These are phyloP conservation scores for Anas platyrhynchos DNA, from an alignment of 2,113 vertebrate genomes.

Conservation along the genomic window DNA sequence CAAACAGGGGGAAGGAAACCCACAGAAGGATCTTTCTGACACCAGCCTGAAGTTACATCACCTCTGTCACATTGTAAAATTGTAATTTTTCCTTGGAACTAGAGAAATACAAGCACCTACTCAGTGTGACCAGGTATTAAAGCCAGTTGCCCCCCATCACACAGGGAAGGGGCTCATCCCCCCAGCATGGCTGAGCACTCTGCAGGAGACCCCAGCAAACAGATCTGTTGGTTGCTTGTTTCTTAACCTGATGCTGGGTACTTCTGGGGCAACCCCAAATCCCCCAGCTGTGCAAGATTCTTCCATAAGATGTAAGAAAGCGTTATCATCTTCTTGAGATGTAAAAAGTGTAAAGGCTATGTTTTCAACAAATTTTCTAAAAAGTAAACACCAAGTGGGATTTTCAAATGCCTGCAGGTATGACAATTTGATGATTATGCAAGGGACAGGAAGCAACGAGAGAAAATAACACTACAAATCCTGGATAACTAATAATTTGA, in stretches of 20 bases:
- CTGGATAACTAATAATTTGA: background rate
- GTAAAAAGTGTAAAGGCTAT: background rate
- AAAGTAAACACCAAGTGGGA: background rate
- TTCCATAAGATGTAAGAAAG: background rate
- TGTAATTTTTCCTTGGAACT: background rate
- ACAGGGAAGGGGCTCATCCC: background rate
- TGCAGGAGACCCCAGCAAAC: background rate
- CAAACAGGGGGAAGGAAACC: background rate
- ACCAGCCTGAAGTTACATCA: background rate
- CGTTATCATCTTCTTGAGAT: background rate
- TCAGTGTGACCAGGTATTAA: background rate
- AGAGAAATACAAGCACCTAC: background rate
- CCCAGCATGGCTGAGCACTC: fast-evolving
- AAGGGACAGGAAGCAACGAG: background rate
- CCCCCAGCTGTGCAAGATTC: background rate
- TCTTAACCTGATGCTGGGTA: background rate
- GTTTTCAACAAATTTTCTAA: background rate
- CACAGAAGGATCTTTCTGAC: background rate
- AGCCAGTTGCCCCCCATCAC: background rate
- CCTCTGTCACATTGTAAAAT: background rate
- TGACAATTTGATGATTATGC: background rate
- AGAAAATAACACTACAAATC: background rate
- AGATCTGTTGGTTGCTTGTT: background rate
- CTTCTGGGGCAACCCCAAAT: background rate
- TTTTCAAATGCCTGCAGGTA: background rate